phyloP scores from a whole-genome alignment of 2,888 invertebrate genomes.

The Nomada fabriciana region DNA sequence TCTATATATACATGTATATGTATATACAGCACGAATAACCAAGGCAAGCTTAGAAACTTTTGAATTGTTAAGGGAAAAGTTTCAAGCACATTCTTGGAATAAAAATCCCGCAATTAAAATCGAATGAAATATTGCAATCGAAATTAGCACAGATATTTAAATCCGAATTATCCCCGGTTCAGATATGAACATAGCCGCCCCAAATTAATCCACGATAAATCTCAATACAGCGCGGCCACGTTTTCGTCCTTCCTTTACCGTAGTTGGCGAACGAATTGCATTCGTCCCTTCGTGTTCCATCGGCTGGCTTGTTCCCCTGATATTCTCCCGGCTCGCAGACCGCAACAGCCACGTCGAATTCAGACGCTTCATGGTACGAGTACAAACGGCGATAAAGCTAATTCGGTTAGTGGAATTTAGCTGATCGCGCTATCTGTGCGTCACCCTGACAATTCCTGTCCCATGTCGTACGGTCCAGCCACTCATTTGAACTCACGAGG shows the following conservation, averaged over 20 bases:
- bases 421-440: slow-evolving; percentile 24
- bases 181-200: slow-evolving; percentile 57
- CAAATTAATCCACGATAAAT: slow-evolving; percentile 77
- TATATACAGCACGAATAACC: background rate
- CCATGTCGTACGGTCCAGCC: background rate
- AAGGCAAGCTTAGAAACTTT: background rate
- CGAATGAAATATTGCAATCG: no score
- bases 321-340: slow-evolving; percentile 16
- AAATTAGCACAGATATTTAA: no score
- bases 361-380: slow-evolving; percentile 25
- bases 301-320: slow-evolving; percentile 31
- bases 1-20: background rate
- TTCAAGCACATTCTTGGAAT: background rate
- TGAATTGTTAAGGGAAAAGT: background rate
- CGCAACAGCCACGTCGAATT: slow-evolving; percentile 43
- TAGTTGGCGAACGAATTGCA: slow-evolving; percentile 7
- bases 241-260: slow-evolving; percentile 69
- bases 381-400: slow-evolving; percentile 66
- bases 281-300: slow-evolving; percentile 11
- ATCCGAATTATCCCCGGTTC: background rate
- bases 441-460: slow-evolving; percentile 39
- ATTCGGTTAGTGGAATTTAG: slow-evolving; percentile 62
- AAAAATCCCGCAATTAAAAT: background rate
- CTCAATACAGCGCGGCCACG: slow-evolving; percentile 72
- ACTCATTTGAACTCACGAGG: slow-evolving; percentile 7